Evolutionary conservation across 2,797 vertebrate species (phyloP), one percentile per base, ranked within the genome.

Genomic region (Fistularia tabacaria): DNA sequence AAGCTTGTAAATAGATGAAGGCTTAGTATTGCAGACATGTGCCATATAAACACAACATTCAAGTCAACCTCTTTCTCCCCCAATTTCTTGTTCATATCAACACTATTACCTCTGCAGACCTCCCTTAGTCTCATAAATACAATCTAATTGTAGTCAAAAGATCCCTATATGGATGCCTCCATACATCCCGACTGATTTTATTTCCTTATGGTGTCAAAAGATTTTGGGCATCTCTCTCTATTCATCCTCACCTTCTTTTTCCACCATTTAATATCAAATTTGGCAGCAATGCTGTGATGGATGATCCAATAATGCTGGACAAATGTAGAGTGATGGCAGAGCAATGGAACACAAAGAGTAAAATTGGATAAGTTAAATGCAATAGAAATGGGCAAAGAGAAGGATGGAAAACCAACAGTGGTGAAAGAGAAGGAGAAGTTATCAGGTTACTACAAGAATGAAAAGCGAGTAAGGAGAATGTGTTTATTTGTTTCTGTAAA

Each of bases 241-340:
- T 25, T 25, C 25, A 25, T 25, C 25, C 25, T 25, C 2, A 25
- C 25, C 5, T 25, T 64, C 50, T 51, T 42, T 62, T 45, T 13
- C 44, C 14, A 13, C 44, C 52, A 13, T 14, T 48, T 54, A 10
- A 25, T 12, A 59, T 69, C 62, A 48, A 70, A 73, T 71, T 73
- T 71, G 73, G 38, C 1, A 7, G 11, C 66, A 59, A 66, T 49
- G 36, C 10, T 47, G 11, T 12, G 12, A 59, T 39, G n/a, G 13
- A 51, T 59, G 55, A 81, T 74, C 51, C 57, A 72, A 70, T 69
- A 74, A 72, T n/a, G n/a, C 59, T 59, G n/a, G 15, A 55, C 12
- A 56, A 56, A 73, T 60, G 52, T 58, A 57, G 72, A 10, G 40
- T 49, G 52, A 64, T 10, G 38, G 57, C 38, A 50, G 42, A 62